Conservation (phyloP, 2,113 vertebrate species). For the Myrmophylax atrothorax region DNA sequence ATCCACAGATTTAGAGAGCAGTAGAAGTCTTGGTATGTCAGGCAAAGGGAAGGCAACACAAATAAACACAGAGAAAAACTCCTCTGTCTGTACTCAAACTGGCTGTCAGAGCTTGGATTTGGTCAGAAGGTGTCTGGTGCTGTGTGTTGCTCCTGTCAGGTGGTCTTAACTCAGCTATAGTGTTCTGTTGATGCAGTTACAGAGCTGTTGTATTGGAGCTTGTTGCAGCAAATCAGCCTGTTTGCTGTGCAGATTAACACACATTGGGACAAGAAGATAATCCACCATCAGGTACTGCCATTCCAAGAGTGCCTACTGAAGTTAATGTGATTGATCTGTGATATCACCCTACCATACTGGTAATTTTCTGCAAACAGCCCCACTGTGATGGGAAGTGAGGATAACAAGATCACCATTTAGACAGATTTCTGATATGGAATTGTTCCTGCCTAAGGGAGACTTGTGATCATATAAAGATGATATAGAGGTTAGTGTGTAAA, state of each 20-base stretch:
- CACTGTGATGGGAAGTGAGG: fast-evolving
- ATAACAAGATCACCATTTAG: neutral
- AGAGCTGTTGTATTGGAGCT: neutral
- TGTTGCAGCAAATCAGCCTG: neutral
- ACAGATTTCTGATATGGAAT: neutral
- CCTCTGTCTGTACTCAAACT: neutral
- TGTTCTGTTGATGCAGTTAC: fast-evolving
- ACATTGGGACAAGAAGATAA: neutral
- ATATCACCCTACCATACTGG: fast-evolving
- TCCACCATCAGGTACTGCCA: neutral
- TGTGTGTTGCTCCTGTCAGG: neutral
- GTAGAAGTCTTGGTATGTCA: neutral
- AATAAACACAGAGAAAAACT: neutral
- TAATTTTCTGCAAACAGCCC: neutral
- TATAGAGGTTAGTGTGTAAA: neutral
- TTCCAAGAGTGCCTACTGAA: neutral
- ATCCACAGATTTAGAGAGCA: neutral
- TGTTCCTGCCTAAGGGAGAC: neutral
- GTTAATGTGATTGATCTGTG: neutral
- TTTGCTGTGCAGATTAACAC: neutral
- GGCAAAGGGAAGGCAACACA: neutral
- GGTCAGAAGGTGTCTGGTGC: neutral
- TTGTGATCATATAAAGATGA: neutral
- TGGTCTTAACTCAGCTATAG: neutral
- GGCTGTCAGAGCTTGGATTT: neutral